phyloP scores from a whole-genome alignment of 2,888 invertebrate species.

The Ennomos fuscantarius region DNA sequence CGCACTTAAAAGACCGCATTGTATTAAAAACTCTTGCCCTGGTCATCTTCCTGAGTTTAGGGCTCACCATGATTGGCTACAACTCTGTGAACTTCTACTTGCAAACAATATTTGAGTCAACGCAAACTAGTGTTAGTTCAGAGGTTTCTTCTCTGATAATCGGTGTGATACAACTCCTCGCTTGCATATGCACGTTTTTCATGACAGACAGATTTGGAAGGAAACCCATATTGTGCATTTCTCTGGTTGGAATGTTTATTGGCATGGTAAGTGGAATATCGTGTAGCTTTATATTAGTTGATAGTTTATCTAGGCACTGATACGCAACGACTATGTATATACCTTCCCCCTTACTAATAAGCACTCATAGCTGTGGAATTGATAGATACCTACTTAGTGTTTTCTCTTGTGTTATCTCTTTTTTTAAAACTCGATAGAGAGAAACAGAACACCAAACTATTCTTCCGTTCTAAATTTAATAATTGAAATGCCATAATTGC shows the following conservation, averaged over 20 bases:
- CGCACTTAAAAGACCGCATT: constrained; percentile 41
- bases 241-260: constrained; percentile 46
- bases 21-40: constrained; percentile 47
- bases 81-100: constrained; percentile 53
- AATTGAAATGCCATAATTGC: too few relatives aligned
- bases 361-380: too few relatives aligned
- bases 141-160: constrained; percentile 54
- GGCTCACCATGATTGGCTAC: constrained; percentile 47
- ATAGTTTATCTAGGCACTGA: too few relatives aligned
- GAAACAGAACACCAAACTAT: too few relatives aligned
- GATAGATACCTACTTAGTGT: too few relatives aligned
- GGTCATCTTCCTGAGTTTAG: constrained; percentile 40
- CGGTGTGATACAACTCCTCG: constrained; percentile 51
- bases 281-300: too few relatives aligned
- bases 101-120: constrained; percentile 54
- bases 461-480: too few relatives aligned
- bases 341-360: too few relatives aligned
- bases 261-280: constrained; percentile 58
- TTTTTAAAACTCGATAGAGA: too few relatives aligned
- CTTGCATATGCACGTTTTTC: constrained; percentile 45
- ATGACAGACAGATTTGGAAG: constrained; percentile 50
- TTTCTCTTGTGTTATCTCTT: too few relatives aligned
- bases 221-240: constrained; percentile 45
- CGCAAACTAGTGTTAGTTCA: constrained; percentile 50
- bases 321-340: too few relatives aligned